A percentile compares a stretch with the other conserved stretches of the same genome.
These are phyloP conservation scores for Sebastes paucispinis DNA, from an alignment of 2,797 vertebrate genomes.

Conservation along the genomic window DNA sequence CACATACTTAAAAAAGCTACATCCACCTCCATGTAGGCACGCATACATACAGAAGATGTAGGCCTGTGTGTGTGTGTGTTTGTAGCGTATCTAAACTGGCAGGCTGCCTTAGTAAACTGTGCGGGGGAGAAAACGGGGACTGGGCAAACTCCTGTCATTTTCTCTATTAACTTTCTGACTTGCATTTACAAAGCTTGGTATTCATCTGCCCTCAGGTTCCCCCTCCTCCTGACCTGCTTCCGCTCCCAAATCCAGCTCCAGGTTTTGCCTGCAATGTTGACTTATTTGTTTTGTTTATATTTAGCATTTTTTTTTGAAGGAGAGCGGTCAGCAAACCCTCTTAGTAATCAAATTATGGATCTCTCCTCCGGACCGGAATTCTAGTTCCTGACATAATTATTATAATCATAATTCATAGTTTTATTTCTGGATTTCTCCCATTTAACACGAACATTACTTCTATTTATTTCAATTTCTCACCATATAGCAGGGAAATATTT, in stretches of 20 bases:
- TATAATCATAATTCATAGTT: constrained; percentile 49
- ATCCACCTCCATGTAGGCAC: constrained; percentile 23
- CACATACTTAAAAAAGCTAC: constrained; percentile 37
- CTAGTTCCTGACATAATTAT: constrained; percentile 43
- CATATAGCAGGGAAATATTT: not conserved
- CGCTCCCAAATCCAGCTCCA: constrained; percentile 69
- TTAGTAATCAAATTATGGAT: constrained; percentile 53
- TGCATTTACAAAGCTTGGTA: constrained; percentile 78
- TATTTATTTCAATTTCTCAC: not conserved
- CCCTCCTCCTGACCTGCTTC: constrained; percentile 75
- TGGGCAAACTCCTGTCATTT: constrained; percentile 76
- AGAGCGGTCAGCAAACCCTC: constrained; percentile 48
- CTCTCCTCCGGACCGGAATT: constrained; percentile 37
- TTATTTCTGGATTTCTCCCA: constrained; percentile 42
- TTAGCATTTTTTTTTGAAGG: constrained; percentile 67
- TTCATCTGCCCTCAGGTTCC: constrained; percentile 75
- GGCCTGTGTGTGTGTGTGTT: constrained; percentile 27
- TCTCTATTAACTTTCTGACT: constrained; percentile 77
- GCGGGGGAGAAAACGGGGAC: constrained; percentile 54
- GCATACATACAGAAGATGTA: constrained; percentile 10
- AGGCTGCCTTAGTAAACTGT: constrained; percentile 76
- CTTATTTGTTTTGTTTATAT: constrained; percentile 81
- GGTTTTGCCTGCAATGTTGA: constrained; percentile 59
- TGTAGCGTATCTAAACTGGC: constrained; percentile 73
- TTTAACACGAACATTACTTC: not conserved